A percentile compares a stretch with the other conserved stretches of the same genome.
Conservation (phyloP, 2,888 invertebrate species). For the Macrosiphum euphorbiae region DNA sequence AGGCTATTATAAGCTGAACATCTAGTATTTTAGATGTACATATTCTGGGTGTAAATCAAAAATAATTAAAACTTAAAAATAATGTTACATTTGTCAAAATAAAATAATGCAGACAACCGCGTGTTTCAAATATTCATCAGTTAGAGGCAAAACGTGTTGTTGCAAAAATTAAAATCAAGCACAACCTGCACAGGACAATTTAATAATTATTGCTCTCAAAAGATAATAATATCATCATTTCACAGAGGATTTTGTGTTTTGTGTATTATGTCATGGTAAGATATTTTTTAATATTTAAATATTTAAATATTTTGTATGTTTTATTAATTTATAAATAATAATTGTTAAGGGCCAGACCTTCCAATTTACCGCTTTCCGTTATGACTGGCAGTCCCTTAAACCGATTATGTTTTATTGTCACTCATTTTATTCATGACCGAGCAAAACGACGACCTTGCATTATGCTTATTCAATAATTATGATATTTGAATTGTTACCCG, state of each 20-base stretch:
- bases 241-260: background rate
- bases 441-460: background rate
- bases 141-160: background rate
- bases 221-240: background rate
- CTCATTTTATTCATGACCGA: background rate
- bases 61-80: background rate
- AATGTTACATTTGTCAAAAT: background rate
- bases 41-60: background rate
- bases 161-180: background rate
- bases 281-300: background rate
- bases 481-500: background rate
- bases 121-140: background rate
- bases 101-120: background rate
- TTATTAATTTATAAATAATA: background rate
- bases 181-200: background rate
- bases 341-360: background rate
- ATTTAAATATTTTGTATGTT: background rate
- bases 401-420: background rate
- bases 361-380: background rate
- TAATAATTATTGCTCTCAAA: background rate
- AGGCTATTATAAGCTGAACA: background rate
- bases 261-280: background rate
- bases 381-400: background rate
- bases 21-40: background rate
- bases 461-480: conserved; percentile 2